phyloP scores from a whole-genome alignment of 2,888 invertebrate genomes.

The Hoplodrina blanda region DNA sequence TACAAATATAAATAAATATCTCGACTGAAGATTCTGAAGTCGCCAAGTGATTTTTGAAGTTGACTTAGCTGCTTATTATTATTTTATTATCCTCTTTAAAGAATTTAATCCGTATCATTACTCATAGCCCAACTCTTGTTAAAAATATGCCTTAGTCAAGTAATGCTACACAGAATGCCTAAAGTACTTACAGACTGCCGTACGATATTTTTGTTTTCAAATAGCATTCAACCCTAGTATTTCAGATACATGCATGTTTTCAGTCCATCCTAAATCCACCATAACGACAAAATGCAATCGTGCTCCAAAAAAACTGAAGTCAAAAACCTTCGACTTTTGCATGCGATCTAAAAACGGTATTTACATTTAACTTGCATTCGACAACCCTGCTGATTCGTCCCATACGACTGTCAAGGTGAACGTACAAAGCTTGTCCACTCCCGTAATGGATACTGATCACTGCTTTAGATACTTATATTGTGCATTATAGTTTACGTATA shows the following conservation, averaged over 20 bases:
- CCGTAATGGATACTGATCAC: conserved; percentile 36
- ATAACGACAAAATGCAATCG: conserved; percentile 1
- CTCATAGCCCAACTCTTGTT: no score
- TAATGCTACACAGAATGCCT: not conserved
- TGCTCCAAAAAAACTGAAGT: not conserved
- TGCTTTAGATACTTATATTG: conserved; percentile 2
- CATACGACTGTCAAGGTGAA: conserved; percentile 48
- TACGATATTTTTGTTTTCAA: not conserved
- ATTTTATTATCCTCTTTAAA: no score
- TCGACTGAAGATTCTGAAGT: no score
- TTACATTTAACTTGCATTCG: not conserved
- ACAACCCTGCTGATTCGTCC: conserved; percentile 38
- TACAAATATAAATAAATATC: no score
- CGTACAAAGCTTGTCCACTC: conserved; percentile 49
- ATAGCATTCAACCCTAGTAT: not conserved
- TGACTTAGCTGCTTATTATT: no score
- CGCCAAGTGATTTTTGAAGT: no score
- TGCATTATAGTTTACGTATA: conserved; percentile 4
- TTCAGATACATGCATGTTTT: not conserved
- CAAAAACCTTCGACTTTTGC: conserved; percentile 1
- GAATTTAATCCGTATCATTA: no score
- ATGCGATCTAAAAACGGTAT: not conserved
- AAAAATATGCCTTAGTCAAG: no score
- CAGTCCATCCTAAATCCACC: conserved; percentile 16
- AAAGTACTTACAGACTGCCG: no score